Evolutionary conservation across 2,797 vertebrate genomes (phyloP).

Genomic region (Gadopsis marmoratus): DNA sequence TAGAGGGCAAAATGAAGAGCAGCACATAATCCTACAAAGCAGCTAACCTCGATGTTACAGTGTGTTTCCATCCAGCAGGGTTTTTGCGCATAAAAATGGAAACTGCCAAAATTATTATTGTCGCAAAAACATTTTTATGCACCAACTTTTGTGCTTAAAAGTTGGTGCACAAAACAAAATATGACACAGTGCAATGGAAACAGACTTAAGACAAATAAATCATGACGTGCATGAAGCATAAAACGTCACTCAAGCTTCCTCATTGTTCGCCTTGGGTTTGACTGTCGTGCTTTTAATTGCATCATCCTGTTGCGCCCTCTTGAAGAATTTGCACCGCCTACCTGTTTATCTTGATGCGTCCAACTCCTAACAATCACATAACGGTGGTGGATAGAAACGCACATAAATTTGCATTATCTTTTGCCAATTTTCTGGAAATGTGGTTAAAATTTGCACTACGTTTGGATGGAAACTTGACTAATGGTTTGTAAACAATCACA

Average conservation of each 20-base stretch:
- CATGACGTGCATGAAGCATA: neutral
- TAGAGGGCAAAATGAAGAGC: neutral
- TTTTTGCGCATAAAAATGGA: neutral
- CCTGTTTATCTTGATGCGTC: neutral
- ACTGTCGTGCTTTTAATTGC: neutral
- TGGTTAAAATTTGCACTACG: neutral
- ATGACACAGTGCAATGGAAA: neutral
- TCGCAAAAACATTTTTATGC: neutral
- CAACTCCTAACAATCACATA: neutral
- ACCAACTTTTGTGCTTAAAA: too few species aligned
- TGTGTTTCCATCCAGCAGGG: conserved; percentile 1
- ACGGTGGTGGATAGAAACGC: neutral
- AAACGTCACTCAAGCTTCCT: neutral
- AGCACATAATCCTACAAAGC: conserved; percentile 15
- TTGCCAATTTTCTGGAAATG: neutral
- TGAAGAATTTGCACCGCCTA: neutral
- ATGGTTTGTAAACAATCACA: neutral
- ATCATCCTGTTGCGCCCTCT: neutral
- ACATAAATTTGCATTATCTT: neutral
- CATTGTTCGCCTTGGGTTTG: neutral
- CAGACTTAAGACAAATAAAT: neutral
- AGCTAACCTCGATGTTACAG: conserved; percentile 13
- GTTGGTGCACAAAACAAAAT: neutral
- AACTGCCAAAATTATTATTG: neutral
- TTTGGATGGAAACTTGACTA: neutral